phyloP scores from a whole-genome alignment of 2,888 invertebrate species.

The Epinotia bilunana region DNA sequence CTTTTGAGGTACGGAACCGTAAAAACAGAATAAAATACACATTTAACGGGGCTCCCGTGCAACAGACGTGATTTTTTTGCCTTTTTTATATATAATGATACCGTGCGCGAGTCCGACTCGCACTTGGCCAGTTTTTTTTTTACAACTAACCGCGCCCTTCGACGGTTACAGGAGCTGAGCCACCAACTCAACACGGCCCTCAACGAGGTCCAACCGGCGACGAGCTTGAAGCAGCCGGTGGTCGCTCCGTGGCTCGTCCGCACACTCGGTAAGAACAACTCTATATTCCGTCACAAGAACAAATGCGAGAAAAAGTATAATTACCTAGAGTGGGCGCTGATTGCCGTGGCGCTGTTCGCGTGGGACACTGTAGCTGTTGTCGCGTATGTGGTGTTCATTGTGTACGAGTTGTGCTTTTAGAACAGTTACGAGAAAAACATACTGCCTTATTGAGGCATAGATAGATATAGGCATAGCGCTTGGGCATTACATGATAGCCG shows the following conservation, averaged over 20 bases:
- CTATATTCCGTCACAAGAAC: conserved; percentile 8
- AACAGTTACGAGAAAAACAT: neutral
- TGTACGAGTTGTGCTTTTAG: conserved; percentile 21
- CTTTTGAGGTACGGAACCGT: no score
- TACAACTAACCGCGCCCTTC: neutral
- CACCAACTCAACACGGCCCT: conserved; percentile 94
- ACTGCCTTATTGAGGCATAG: conserved; percentile 4
- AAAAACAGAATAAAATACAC: no score
- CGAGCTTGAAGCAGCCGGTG: conserved; percentile 76
- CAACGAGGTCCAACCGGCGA: conserved; percentile 85
- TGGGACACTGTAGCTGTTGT: conserved; percentile 38
- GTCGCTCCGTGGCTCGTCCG: conserved; percentile 98
- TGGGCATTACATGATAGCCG: no score
- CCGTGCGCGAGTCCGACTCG: no score
- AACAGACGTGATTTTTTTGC: no score
- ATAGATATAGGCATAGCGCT: no score
- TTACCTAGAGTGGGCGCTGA: conserved; percentile 34
- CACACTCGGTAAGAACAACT: conserved; percentile 86
- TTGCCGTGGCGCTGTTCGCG: conserved; percentile 39
- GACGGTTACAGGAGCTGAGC: conserved; percentile 88
- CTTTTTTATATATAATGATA: no score
- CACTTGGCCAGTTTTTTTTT: no score
- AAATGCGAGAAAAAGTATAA: conserved; percentile 12
- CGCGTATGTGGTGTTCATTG: conserved; percentile 42
- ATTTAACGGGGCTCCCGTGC: no score